These are phyloP conservation scores for Mormyrus iriodes DNA, from an alignment of 2,113 vertebrate genomes.

Conservation along the genomic window DNA sequence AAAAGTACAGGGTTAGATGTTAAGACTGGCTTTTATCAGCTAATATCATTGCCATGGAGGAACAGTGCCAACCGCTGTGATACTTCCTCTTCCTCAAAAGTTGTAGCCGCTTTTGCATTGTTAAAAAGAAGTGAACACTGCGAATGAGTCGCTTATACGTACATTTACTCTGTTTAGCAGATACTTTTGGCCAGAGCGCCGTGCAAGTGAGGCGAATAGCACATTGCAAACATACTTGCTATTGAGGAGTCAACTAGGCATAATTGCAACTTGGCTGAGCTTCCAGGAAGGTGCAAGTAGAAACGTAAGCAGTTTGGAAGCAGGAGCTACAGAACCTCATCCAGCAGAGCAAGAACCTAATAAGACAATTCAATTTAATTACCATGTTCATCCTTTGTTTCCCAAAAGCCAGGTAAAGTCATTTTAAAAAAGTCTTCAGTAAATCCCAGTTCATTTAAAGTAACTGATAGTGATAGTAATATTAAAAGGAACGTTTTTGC, in stretches of 20 bases:
- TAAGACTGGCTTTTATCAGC: neutral
- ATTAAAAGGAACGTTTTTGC: neutral
- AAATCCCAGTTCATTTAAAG: neutral
- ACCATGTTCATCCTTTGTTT: neutral
- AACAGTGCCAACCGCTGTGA: neutral
- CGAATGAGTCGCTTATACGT: neutral
- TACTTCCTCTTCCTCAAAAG: conserved; percentile 10
- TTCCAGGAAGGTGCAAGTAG: neutral
- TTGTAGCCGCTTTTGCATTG: neutral
- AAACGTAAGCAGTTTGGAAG: neutral
- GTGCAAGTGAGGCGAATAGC: neutral
- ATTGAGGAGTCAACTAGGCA: no score
- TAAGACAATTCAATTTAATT: neutral
- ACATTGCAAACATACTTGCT: neutral
- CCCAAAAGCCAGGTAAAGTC: neutral
- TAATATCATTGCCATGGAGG: neutral
- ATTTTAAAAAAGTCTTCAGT: neutral
- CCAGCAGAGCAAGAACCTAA: neutral
- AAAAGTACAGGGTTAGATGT: neutral
- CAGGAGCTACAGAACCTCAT: neutral
- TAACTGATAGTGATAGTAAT: neutral
- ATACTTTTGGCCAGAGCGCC: no score
- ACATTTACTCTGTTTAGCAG: no score
- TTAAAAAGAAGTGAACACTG: neutral
- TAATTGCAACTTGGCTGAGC: neutral